Base-by-base conservation (phyloP, 2,888 invertebrate species). In the Pristionchus fissidentatus region DNA sequence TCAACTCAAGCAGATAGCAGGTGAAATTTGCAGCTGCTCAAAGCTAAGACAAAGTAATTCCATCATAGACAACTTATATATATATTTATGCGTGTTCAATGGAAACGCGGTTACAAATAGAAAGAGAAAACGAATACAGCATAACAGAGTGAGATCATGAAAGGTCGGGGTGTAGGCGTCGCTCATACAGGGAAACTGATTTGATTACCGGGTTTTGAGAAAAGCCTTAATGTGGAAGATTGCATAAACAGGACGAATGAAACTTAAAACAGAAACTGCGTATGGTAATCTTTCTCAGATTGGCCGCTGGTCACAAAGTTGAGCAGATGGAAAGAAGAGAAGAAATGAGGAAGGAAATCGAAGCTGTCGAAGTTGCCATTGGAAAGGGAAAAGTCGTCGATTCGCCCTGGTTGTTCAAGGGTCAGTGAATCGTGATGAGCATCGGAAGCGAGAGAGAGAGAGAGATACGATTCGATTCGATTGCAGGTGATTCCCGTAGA, bases 291-390 rank as follows among this genome's bases (percentile, higher is more conserved):
- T 38, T 15, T 22, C 87, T 73, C 78, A 90, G 90, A 85, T 77
- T 90, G 57, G 90, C 90, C 26, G 88, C 90, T 10, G 88, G 90
- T 43, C 90, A 91, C 85, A 87, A 90, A 82, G 88, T 90, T 0
- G 87, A 87, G 83, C 89, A 90, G 81, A 86, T 85, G 73, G 90
- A 90, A 43, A 80, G 87, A 57, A 84, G 88, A n/a, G 82, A 87
- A 55, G 84, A 86, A 66, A 75, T 89, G 49, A 84, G 85, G 35
- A 84, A 87, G 49, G 87, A 86, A 3, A 49, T 85, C 85, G 87
- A 86, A 49, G 49, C 80, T 13, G 85, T 84, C 15, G 86, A 87
- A 29, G 87, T 84, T 0, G 87, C 86, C 13, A 85, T 84, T 46
- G 49, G 82, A 32, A 83, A 81, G 35, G 88, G 88, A 49, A 49